Conservation (phyloP, 2,888 invertebrate species). For the Coelopa pilipes region DNA sequence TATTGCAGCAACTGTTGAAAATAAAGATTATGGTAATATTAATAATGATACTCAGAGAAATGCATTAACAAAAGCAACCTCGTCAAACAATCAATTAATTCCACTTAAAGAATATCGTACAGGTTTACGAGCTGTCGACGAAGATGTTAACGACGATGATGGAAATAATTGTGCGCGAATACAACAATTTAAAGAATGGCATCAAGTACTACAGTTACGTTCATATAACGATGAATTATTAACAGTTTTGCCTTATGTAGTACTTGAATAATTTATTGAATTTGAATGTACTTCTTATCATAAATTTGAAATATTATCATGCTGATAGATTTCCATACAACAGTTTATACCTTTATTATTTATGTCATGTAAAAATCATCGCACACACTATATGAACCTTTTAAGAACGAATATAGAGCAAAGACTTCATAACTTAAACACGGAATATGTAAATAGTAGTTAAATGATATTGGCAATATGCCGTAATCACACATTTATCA, state of each 20-base stretch:
- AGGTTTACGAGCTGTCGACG: slow-evolving; percentile 53
- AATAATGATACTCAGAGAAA: slow-evolving; percentile 20
- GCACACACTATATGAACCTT: background rate
- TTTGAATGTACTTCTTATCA: slow-evolving; percentile 16
- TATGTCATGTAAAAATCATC: background rate
- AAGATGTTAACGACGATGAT: slow-evolving; percentile 48
- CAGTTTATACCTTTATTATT: background rate
- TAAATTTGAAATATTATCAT: background rate
- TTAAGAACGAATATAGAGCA: slow-evolving; percentile 17
- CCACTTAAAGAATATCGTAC: slow-evolving; percentile 54
- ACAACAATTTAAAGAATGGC: slow-evolving; percentile 86
- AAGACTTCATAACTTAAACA: slow-evolving; percentile 21
- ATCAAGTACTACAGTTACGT: slow-evolving; percentile 81
- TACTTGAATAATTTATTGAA: slow-evolving; percentile 79
- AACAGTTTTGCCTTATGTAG: slow-evolving; percentile 95
- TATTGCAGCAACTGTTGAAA: slow-evolving; percentile 29
- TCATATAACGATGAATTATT: slow-evolving; percentile 83
- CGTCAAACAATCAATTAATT: slow-evolving; percentile 19
- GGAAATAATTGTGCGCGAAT: slow-evolving; percentile 49
- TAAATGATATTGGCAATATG: background rate
- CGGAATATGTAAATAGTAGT: slow-evolving; percentile 7
- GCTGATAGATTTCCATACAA: background rate
- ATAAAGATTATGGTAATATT: background rate
- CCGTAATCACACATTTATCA: too few species aligned
- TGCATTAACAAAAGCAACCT: background rate